These are phyloP conservation scores for Tyto alba DNA, from an alignment of 2,113 vertebrate species.

Conservation along the genomic window DNA sequence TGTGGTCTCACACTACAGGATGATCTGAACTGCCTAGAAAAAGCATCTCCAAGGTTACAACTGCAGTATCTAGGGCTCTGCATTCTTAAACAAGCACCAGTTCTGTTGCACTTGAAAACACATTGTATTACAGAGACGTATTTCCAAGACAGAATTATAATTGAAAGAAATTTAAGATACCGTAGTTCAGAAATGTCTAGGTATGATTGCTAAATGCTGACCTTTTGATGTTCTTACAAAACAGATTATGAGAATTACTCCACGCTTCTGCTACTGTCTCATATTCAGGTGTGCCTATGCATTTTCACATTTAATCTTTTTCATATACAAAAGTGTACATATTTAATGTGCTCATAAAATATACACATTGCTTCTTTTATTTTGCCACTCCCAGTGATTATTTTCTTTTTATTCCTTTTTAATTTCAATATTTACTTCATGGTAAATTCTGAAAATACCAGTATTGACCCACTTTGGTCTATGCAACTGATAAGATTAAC, in stretches of 20 bases:
- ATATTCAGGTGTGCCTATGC: not conserved
- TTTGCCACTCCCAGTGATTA: not conserved
- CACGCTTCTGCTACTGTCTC: not conserved
- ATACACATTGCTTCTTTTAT: not conserved
- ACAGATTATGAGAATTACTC: not conserved
- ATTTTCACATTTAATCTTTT: not conserved
- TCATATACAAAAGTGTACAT: not conserved
- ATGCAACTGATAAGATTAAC: not conserved
- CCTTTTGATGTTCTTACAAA: not conserved
- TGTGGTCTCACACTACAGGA: rapidly evolving
- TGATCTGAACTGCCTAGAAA: not conserved
- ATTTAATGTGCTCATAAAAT: not conserved
- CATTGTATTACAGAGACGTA: not conserved
- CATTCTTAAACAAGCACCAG: not conserved
- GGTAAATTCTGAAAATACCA: not conserved
- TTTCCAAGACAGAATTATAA: not conserved
- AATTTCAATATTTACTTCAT: not conserved
- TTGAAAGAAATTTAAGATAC: not conserved
- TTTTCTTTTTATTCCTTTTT: not conserved
- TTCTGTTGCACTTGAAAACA: not conserved
- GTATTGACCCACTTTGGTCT: not conserved
- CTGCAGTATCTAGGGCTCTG: not conserved
- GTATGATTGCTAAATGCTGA: not conserved
- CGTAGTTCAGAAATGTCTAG: not conserved
- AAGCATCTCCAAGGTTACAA: no score